Evolutionary conservation across 2,797 vertebrate genomes (phyloP).

Genomic region (Parauchenoglanis punctatus): DNA sequence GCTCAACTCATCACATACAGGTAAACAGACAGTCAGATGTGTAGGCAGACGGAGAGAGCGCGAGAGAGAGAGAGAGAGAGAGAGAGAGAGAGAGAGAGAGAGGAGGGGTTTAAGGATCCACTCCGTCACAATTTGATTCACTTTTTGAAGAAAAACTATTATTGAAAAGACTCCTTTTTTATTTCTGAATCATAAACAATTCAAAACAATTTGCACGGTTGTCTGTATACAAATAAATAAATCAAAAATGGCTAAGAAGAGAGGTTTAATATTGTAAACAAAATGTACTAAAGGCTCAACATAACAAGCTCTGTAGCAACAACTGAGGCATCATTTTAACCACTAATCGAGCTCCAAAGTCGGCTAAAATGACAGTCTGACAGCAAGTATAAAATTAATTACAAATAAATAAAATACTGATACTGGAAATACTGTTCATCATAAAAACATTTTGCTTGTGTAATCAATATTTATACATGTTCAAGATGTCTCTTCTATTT

Average conservation of each 20-base stretch:
- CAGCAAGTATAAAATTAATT: neutral
- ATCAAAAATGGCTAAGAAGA: too few relatives aligned
- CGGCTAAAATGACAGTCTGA: neutral
- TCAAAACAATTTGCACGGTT: too few relatives aligned
- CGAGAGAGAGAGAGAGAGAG: neutral
- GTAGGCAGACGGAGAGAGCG: neutral
- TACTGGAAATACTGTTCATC: neutral
- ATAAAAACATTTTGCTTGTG: neutral
- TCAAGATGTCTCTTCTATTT: neutral
- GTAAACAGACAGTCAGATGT: constrained; percentile 47
- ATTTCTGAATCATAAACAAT: too few relatives aligned
- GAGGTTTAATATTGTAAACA: too few relatives aligned
- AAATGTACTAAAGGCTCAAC: neutral
- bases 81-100: neutral
- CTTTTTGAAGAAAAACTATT: too few relatives aligned
- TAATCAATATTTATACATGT: neutral
- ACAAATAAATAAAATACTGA: neutral
- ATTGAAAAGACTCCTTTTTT: too few relatives aligned
- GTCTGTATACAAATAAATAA: too few relatives aligned
- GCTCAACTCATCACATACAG: constrained; percentile 67
- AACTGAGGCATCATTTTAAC: neutral
- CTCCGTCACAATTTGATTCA: neutral
- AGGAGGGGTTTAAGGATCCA: too few relatives aligned
- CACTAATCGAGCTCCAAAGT: neutral
- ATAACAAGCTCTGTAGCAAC: neutral